Evolutionary conservation across 2,797 vertebrate species (phyloP), one percentile per base, ranked within the genome.

Genomic region (Urocyon cinereoargenteus): DNA sequence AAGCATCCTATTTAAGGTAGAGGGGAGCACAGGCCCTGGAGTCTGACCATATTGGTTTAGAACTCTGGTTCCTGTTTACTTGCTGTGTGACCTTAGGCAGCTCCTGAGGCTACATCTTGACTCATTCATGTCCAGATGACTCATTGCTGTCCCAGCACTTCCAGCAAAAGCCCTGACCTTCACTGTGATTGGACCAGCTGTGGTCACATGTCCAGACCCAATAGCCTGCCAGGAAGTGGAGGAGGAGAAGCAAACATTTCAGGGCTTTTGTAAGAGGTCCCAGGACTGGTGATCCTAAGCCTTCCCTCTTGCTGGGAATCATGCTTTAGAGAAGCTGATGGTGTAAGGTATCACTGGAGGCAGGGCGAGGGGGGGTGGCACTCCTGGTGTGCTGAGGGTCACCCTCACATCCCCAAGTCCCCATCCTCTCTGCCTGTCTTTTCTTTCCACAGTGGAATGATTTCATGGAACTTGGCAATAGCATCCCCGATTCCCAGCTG

Each of bases 401-500:
- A 11, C n/a, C 34, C 28, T 40, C 21, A 22, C 4, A 2, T 5
- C 45, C 40, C 40, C 16, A 2, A 21, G 51, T n/a, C 28, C 6
- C 26, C 5, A n/a, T 15, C 18, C 12, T 59, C 12, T 59, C 6
- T 3, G 28, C 45, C 31, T 83, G 31, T 22, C 82, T 28, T 24
- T 83, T 61, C 73, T 53, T 5, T 45, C 87, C 0, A 0, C 97
- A 99, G 99, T 99, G 99, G 99, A 98, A 96, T 0, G 99, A 99
- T 78, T 99, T 99, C 96, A 98, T 99, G 99, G 98, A 98, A 34
- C 98, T 99, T 0, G 99, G 99, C 3, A 96, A 94, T 0, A 91
- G 98, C 0, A 97, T 99, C 59, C 98, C 99, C 0, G 99, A 99
- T 0, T 36, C 96, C 0, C 97, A 88, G 26, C 99, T 99, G 1